Base-by-base conservation (phyloP, 2,797 vertebrate genomes). In the Chloroceryle inda region DNA sequence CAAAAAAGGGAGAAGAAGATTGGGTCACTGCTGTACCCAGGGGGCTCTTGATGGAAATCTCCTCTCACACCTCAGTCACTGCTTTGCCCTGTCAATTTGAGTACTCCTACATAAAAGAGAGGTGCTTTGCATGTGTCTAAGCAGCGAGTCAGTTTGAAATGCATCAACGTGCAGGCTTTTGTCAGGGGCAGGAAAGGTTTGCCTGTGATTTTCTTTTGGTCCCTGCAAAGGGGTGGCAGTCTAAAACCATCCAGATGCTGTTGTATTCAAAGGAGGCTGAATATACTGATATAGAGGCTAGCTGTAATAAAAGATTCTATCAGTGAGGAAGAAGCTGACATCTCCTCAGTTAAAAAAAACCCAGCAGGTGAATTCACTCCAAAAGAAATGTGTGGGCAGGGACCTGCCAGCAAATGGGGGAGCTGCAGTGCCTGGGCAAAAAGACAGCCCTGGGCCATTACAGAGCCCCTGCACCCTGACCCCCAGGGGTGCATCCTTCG, bases 21-120 rank as follows among this genome's bases (percentile, higher is more conserved):
- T 33, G 40, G 16, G 31, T 20, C 37, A 26, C 8, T 2, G 0
- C 0, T 47, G n/a, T 35, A 71, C 52, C 21, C 56, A 18, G 52
- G 16, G n/a, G 29, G 14, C 15, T 15, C 38, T 19, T 4, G 29
- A 16, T 29, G 45, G 26, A 50, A 53, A 63, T 35, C 62, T 53
- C 56, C 23, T 55, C 7, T 63, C 68, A 23, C 58, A 18, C 14
- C 38, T 52, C 37, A 14, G 24, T 5, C 4, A 0, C n/a, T 52
- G 56, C 49, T 47, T 52, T 59, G 73, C 21, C 63, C 45, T 31
- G 42, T 13, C 23, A 6, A 2, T 68, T 17, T 17, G 15, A 62
- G 45, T 14, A 40, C 44, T 3, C 2, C 2, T 1, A 11, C 1
- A 2, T 4, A 4, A 26, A 38, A 78, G 20, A 5, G 23, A 69